Evolutionary conservation across 2,113 vertebrate species (phyloP).

Genomic region (Pagrus major): DNA sequence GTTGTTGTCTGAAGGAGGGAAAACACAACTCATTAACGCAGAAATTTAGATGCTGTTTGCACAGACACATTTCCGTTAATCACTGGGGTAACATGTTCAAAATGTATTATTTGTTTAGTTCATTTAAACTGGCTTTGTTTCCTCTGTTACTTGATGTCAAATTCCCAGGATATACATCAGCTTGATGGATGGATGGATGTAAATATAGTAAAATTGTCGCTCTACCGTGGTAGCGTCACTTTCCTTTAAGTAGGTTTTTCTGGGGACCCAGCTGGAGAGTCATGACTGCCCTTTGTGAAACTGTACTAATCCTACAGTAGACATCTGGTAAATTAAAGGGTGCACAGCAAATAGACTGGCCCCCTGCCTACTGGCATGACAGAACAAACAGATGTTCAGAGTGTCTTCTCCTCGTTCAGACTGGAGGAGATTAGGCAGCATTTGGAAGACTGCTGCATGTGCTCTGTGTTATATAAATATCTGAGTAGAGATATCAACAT

Average conservation of each 20-base stretch:
- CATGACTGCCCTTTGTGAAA: constrained; percentile 65
- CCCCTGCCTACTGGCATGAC: constrained; percentile 76
- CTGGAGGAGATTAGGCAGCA: constrained; percentile 39
- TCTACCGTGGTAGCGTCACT: constrained; percentile 37
- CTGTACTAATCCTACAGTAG: constrained; percentile 75
- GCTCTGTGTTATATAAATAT: constrained; percentile 12
- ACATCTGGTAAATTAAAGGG: constrained; percentile 83
- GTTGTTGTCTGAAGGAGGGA: constrained; percentile 83
- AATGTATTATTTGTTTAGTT: not conserved
- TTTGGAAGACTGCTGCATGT: constrained; percentile 23
- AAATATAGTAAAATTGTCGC: constrained; percentile 26
- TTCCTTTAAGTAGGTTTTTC: constrained; percentile 53
- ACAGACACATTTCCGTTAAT: not conserved
- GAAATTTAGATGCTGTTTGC: not conserved
- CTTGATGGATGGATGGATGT: constrained; percentile 39
- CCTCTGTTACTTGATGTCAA: not conserved
- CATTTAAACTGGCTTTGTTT: not conserved
- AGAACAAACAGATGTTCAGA: constrained; percentile 76
- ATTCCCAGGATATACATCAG: constrained; percentile 23
- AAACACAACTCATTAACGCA: constrained; percentile 14
- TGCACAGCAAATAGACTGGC: constrained; percentile 71
- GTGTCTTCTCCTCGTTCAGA: constrained; percentile 60
- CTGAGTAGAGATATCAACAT: constrained; percentile 7
- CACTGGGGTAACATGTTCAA: not conserved
- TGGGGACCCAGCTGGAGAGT: constrained; percentile 69